Conservation (phyloP, 1,140 invertebrate genomes). For the Dolichoris vasculosae region DNA sequence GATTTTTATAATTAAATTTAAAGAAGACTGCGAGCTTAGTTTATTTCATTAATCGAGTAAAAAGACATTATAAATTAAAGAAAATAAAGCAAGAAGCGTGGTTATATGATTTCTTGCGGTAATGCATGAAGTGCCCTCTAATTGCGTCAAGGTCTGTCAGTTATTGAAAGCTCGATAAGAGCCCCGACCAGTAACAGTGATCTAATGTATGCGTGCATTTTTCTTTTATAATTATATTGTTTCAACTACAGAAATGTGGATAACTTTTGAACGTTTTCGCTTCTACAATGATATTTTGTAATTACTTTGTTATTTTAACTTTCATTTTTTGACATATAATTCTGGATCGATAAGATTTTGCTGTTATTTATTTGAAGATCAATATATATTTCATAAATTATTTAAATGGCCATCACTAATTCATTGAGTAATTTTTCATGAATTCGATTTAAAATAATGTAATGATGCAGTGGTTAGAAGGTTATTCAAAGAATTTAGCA, state of each 20-base stretch:
- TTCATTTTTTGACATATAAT: too few relatives aligned
- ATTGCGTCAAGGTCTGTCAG: constrained; percentile 46
- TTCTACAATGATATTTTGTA: background rate
- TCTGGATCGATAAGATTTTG: too few relatives aligned
- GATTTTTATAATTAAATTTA: too few relatives aligned
- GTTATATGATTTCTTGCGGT: background rate
- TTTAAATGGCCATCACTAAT: too few relatives aligned
- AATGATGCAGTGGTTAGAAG: too few relatives aligned
- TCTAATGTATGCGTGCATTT: too few relatives aligned
- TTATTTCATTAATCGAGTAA: background rate
- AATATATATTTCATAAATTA: too few relatives aligned
- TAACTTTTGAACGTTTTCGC: background rate
- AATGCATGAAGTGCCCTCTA: background rate
- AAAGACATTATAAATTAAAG: background rate
- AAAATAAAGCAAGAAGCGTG: constrained; percentile 2
- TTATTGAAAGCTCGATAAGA: constrained; percentile 16
- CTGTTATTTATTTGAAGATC: too few relatives aligned
- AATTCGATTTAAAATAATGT: too few relatives aligned
- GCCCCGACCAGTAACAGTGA: background rate
- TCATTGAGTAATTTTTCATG: too few relatives aligned
- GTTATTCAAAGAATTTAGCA: too few relatives aligned
- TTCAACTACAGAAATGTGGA: background rate
- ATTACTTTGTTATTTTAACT: background rate
- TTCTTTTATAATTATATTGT: background rate
- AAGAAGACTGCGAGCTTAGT: too few relatives aligned